phyloP scores from a whole-genome alignment of 2,888 invertebrate genomes.

The Drosophila eohydei region DNA sequence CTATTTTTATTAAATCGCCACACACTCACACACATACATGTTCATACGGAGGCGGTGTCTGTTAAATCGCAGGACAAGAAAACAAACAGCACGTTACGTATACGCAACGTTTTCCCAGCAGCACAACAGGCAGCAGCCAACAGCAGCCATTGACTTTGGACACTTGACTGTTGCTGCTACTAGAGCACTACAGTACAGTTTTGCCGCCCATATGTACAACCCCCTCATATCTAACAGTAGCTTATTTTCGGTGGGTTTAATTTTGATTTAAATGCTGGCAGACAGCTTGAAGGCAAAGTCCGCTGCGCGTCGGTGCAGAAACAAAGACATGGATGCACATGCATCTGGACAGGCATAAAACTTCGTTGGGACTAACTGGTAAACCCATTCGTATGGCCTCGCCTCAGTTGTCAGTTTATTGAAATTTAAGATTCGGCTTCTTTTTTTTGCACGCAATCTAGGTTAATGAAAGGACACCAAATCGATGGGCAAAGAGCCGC shows the following conservation, averaged over 20 bases:
- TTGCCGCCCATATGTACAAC: background rate
- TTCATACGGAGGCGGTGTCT: conserved; percentile 9
- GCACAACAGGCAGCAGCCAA: conserved; percentile 26
- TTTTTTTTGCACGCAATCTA: conserved; percentile 15
- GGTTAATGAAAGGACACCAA: conserved; percentile 56
- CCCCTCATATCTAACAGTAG: conserved; percentile 6
- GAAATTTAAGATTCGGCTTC: conserved; percentile 43
- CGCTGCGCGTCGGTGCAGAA: conserved; percentile 64
- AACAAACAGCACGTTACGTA: conserved; percentile 64
- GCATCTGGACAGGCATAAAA: conserved; percentile 41
- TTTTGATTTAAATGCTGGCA: conserved; percentile 77
- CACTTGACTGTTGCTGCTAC: conserved; percentile 56
- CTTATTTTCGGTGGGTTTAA: conserved; percentile 71
- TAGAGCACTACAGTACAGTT: conserved; percentile 3
- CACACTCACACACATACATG: conserved; percentile 31
- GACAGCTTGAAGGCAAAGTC: conserved; percentile 65
- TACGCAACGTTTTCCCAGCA: conserved; percentile 58
- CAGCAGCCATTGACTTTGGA: conserved; percentile 58
- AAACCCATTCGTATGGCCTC: background rate
- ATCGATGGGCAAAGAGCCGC: conserved; percentile 32
- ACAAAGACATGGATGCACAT: conserved; percentile 47
- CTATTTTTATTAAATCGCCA: conserved; percentile 74
- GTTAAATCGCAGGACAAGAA: conserved; percentile 43
- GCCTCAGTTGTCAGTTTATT: conserved; percentile 27
- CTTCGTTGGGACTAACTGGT: conserved; percentile 2